These are phyloP conservation scores for Augochlorella aurata DNA, from an alignment of 2,888 invertebrate genomes.

Conservation along the genomic window DNA sequence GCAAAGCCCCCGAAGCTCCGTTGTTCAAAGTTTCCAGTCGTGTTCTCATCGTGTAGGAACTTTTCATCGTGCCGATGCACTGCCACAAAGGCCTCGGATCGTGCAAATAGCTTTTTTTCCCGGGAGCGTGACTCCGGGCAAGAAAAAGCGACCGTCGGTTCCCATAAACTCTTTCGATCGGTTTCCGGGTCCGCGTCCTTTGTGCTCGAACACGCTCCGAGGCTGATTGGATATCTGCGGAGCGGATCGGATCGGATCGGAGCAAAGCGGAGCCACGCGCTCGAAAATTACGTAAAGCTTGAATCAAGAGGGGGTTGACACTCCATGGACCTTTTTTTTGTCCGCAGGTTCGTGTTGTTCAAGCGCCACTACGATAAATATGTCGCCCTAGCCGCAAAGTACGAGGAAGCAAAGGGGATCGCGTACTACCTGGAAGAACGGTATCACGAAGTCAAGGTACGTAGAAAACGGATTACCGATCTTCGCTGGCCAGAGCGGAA, in stretches of 20 bases:
- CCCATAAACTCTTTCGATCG: conserved; percentile 8
- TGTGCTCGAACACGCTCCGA: conserved; percentile 2
- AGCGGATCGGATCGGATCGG: too few species aligned
- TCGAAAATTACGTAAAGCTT: background rate
- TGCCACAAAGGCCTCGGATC: background rate
- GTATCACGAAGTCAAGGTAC: conserved; percentile 86
- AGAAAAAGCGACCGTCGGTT: background rate
- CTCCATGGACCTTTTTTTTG: conserved; percentile 19
- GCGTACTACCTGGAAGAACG: conserved; percentile 86
- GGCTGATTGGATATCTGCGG: background rate
- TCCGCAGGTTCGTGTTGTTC: conserved; percentile 85
- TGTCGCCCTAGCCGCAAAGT: conserved; percentile 85
- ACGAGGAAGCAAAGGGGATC: conserved; percentile 85
- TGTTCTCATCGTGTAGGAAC: background rate
- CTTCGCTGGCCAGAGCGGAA: background rate
- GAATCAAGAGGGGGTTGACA: background rate
- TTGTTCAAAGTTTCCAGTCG: background rate
- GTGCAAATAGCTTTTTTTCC: background rate
- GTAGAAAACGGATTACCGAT: conserved; percentile 35
- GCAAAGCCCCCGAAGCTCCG: background rate
- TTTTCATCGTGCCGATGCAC: background rate
- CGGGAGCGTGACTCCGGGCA: background rate
- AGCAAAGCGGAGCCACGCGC: background rate
- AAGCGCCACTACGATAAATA: conserved; percentile 86
- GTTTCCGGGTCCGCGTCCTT: conserved; percentile 12